Evolutionary conservation across 2,888 invertebrate genomes (phyloP), one percentile per base, ranked within the genome.

Genomic region (Frankliniella fusca): DNA sequence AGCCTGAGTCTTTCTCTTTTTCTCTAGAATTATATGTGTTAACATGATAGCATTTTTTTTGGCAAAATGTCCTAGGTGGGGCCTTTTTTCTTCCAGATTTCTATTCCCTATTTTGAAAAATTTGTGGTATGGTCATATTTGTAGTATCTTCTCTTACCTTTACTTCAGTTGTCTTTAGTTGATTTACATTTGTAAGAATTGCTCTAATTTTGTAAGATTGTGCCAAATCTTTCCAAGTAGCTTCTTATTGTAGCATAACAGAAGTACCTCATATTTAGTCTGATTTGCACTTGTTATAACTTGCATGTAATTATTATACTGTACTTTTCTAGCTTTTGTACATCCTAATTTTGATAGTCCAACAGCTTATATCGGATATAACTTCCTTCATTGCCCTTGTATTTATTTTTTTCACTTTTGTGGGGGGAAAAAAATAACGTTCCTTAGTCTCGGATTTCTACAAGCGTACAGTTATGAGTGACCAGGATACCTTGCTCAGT

Each of bases 251-350:
- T 76, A 76, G 70, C 27, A 54, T 54, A 54, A 27, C 27, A 76
- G 12, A 23, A 27, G 27, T 76, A 76, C 70, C 12, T 12, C 5
- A 27, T 23, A 76, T 23, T 27, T 76, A 76, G 70, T 76, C 70
- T 76, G 70, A 76, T 76, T 76, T 76, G 70, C 70, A 76, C 70
- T 27, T 76, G 70, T 76, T 27, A 10, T 27, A n/a, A 76, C 27
- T 23, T 27, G 70, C 70, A 76, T 76, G 70, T 27, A 76, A n/a
- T 9, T 76, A 7, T 27, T 15, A 54, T 54, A 38, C 38, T 5
- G 54, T 54, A 54, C 54, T 15, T 54, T 54, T 38, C 38, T 54
- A 54, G 54, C 20, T 54, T 54, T 54, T 54, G 54, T 54, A 54
- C 54, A 54, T 54, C 54, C 20, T 54, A 54, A 7, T 54, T 20